Evolutionary conservation across 2,888 invertebrate genomes (phyloP), one percentile per base, ranked within the genome.

Genomic region (Stenurella melanura): DNA sequence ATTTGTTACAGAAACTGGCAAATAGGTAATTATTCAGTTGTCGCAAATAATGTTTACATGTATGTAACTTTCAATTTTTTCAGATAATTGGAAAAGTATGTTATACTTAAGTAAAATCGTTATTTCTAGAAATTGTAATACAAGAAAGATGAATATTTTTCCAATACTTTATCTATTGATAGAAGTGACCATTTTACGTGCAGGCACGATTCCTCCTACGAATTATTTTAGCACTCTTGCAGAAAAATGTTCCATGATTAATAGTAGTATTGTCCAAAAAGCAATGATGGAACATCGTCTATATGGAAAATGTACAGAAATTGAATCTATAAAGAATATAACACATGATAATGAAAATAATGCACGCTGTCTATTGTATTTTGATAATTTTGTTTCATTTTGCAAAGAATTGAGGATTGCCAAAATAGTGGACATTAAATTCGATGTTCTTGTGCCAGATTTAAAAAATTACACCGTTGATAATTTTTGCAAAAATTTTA

Each of bases 341-440:
- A 69, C 63, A 7, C 18, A 61, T 9, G 54, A 61, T 15, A 78
- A 74, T 56, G 67, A 67, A 38, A 56, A 76, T 12, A 77, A 85
- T 64, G 70, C 81, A n/a, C 66, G 80, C 57, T 87, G 87, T 76
- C 66, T 83, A 34, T 56, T 86, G 7, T 83, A 83, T 75, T 82
- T 80, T 72, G 82, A 86, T 71, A 76, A 78, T 66, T 78, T 86
- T 15, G 60, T 75, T 19, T 60, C 77, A 34, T 83, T 81, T 73
- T 84, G 84, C 75, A 74, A 60, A 21, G 64, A 70, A 10, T 58
- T 77, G 4, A 67, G 73, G 11, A 76, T 18, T 15, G 15, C 11
- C n/a, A 50, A 64, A 11, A 30, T 77, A 21, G 11, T 58, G 54
- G 15, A 50, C 1, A 19, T 19, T 42, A 30, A 17, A 54, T 26